A percentile compares a stretch with the other conserved stretches of the same genome.
Conservation (phyloP, 23 tunicate genomes). For the Phallusia fumigata region DNA sequence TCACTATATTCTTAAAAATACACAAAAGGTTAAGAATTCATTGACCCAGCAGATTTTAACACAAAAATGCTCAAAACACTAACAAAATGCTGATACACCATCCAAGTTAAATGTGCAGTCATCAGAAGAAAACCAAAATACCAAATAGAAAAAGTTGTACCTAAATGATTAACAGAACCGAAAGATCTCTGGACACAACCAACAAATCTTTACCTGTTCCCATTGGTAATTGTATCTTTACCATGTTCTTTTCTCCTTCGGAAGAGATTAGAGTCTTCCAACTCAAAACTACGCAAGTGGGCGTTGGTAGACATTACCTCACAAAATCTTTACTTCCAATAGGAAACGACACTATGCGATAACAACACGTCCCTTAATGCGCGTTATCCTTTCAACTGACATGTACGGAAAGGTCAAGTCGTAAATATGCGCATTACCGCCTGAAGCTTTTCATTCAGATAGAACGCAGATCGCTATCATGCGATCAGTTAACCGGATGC, state of each 20-base stretch:
- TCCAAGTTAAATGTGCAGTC: no score
- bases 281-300: slow-evolving; percentile 62
- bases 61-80: no score
- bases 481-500: no score
- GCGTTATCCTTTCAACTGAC: background rate
- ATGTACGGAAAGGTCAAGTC: background rate
- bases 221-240: slow-evolving; percentile 13
- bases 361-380: background rate
- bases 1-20: no score
- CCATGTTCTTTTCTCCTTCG: slow-evolving; percentile 63
- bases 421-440: slow-evolving; percentile 1
- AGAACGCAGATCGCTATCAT: background rate
- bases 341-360: background rate
- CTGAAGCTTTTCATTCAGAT: background rate
- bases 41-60: no score
- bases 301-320: slow-evolving; percentile 32
- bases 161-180: no score
- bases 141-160: no score
- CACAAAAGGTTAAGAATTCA: no score
- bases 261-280: slow-evolving; percentile 73
- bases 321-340: background rate
- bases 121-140: no score
- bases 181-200: no score
- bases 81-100: no score
- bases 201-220: background rate